Evolutionary conservation across 2,113 vertebrate species (phyloP).

Genomic region (Otolemur garnettii): DNA sequence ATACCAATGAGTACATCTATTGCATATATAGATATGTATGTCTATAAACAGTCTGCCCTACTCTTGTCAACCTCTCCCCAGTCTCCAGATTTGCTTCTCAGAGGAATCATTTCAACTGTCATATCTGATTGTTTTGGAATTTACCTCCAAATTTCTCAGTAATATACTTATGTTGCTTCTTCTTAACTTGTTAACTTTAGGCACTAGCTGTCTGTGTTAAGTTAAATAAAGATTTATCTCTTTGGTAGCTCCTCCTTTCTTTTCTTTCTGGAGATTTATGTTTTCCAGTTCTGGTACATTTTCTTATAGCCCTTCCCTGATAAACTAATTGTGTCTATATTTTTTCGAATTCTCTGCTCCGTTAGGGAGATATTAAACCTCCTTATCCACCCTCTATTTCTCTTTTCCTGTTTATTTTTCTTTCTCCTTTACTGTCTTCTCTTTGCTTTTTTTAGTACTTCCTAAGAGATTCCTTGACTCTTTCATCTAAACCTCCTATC

Average conservation of each 20-base stretch:
- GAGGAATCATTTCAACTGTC: not conserved
- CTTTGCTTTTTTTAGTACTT: not conserved
- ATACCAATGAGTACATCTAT: not conserved
- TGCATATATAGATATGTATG: not conserved
- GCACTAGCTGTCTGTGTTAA: not conserved
- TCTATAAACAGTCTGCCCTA: not conserved
- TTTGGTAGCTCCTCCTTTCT: not conserved
- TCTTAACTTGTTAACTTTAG: conserved; percentile 42
- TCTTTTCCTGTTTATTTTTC: not conserved
- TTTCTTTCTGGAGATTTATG: not conserved
- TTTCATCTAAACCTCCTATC: not conserved
- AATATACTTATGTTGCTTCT: not conserved
- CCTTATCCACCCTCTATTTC: not conserved
- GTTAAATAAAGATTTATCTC: not conserved
- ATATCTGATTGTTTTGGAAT: conserved; percentile 20
- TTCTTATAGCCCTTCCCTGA: not conserved
- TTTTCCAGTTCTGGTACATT: not conserved
- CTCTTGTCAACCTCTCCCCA: not conserved
- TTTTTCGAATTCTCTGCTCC: not conserved
- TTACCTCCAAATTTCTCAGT: conserved; percentile 22
- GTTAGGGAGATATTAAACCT: not conserved
- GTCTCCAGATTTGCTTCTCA: not conserved
- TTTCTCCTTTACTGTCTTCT: not conserved
- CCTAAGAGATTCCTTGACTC: not conserved
- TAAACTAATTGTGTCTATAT: not conserved